A percentile compares a stretch with the other conserved stretches of the same genome.
phyloP scores from a whole-genome alignment of 2,888 invertebrate species.

The Andrena hattorfiana region DNA sequence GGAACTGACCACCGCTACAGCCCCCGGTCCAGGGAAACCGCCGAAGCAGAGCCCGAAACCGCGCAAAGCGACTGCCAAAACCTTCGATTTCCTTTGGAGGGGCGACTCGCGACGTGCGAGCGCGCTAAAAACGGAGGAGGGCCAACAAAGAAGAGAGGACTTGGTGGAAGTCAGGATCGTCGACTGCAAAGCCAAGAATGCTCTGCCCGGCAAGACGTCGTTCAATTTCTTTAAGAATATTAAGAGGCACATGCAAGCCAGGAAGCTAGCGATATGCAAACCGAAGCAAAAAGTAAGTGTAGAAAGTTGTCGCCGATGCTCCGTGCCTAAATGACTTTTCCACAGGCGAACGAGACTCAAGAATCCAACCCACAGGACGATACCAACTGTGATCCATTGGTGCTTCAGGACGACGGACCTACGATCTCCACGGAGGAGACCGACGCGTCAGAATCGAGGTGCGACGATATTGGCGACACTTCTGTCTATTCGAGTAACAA shows the following conservation, averaged over 20 bases:
- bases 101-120: constrained; percentile 48
- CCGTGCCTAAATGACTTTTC: constrained; percentile 11
- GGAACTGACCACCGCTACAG: constrained; percentile 46
- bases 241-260: constrained; percentile 72
- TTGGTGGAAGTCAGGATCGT: constrained; percentile 37
- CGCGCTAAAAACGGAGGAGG: constrained; percentile 40
- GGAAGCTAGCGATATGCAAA: constrained; percentile 69
- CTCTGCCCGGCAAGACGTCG: constrained; percentile 48
- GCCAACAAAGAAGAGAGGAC: constrained; percentile 38
- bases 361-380: constrained; percentile 5
- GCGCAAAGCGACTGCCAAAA: constrained; percentile 63
- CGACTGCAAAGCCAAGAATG: constrained; percentile 53
- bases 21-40: constrained; percentile 40
- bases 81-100: constrained; percentile 70
- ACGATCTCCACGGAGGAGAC: not conserved
- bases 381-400: constrained; percentile 14
- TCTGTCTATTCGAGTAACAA: not conserved
- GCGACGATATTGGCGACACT: not conserved
- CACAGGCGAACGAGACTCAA: constrained; percentile 55
- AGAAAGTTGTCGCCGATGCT: not conserved
- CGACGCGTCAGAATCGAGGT: not conserved
- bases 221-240: constrained; percentile 74
- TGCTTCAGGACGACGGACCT: not conserved
- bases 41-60: constrained; percentile 55
- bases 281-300: constrained; percentile 73